These are phyloP conservation scores for Petrosia ficiformis DNA, from an alignment of 37 sponge, comb jelly and placozoan species.

Conservation along the genomic window DNA sequence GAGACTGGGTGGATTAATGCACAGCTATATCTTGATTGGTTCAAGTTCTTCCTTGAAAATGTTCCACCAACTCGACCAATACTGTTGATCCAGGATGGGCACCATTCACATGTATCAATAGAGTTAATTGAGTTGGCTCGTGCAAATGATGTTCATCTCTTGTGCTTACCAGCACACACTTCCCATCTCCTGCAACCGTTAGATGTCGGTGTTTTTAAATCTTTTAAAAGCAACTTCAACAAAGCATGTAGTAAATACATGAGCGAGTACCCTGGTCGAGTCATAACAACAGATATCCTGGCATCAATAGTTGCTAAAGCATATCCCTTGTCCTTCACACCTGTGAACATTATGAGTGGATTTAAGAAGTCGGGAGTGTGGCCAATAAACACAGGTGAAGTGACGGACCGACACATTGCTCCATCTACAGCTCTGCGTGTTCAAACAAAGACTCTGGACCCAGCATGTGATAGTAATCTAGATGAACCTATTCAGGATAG, in stretches of 20 bases:
- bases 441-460: not conserved
- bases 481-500: not conserved
- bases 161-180: conserved; percentile 64
- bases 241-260: conserved; percentile 46
- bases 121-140: conserved; percentile 57
- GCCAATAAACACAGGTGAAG: conserved; percentile 52
- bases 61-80: conserved; percentile 54
- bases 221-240: conserved; percentile 40
- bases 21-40: conserved; percentile 48
- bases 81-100: conserved; percentile 59
- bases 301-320: conserved; percentile 44
- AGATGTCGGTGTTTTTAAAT: conserved; percentile 66
- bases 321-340: conserved; percentile 33
- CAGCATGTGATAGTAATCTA: not conserved
- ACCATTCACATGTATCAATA: conserved; percentile 52
- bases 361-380: conserved; percentile 55
- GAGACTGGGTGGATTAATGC: conserved; percentile 66
- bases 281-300: conserved; percentile 37
- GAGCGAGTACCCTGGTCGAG: conserved; percentile 34
- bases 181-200: conserved; percentile 61
- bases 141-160: conserved; percentile 33
- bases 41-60: conserved; percentile 33
- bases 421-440: conserved; percentile 29
- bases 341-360: conserved; percentile 49
- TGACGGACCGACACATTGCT: conserved; percentile 45